phyloP scores from a whole-genome alignment of 2,113 vertebrate genomes.

The Siphamia tubifer region DNA sequence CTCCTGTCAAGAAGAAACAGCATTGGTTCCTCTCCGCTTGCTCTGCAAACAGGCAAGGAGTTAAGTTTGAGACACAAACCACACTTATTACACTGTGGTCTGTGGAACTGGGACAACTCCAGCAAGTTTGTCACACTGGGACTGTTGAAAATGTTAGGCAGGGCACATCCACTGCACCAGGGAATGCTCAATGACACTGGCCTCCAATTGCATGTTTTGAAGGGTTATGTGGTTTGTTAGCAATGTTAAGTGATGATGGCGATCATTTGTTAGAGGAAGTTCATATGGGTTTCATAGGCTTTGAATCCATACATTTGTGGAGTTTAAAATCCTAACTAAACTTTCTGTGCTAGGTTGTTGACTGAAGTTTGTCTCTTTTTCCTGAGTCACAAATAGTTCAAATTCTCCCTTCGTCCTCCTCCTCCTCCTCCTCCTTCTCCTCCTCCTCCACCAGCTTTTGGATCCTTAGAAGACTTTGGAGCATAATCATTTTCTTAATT shows the following conservation, averaged over 20 bases:
- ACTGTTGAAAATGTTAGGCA: not conserved
- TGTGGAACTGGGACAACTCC: slow-evolving; percentile 21
- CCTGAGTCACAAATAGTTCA: too few species aligned
- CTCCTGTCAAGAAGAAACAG: not conserved
- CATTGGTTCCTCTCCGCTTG: not conserved
- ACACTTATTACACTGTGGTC: slow-evolving; percentile 31
- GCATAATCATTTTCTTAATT: too few species aligned
- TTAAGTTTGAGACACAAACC: slow-evolving; percentile 8
- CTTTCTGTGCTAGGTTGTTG: too few species aligned
- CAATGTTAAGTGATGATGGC: not conserved
- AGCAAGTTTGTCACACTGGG: slow-evolving; percentile 21
- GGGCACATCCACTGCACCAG: not conserved
- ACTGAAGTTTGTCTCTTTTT: too few species aligned
- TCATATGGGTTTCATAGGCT: not conserved
- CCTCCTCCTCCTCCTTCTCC: too few species aligned
- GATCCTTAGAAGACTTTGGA: too few species aligned
- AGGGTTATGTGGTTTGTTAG: slow-evolving; percentile 2
- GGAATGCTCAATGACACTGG: not conserved
- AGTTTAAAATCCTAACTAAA: too few species aligned
- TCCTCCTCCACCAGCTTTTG: too few species aligned
- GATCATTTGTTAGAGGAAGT: not conserved
- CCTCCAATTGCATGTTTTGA: not conserved
- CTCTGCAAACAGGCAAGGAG: not conserved
- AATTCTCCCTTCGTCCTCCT: too few species aligned
- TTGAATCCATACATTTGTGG: too few species aligned